phyloP scores from a whole-genome alignment of 2,888 invertebrate genomes.

The Axea sp. region DNA sequence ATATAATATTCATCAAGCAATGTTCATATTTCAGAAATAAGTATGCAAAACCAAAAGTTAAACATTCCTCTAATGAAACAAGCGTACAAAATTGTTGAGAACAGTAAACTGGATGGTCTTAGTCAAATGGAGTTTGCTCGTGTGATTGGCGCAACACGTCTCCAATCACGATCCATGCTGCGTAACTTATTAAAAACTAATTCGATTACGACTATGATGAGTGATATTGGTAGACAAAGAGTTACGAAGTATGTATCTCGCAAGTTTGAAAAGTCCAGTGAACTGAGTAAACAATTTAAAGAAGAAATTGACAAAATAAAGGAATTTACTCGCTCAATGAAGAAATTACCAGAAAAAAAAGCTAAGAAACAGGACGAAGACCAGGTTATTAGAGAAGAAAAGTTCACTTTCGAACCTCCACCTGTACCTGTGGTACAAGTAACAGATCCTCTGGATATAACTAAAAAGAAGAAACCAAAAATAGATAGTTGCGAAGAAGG shows the following conservation, averaged over 20 bases:
- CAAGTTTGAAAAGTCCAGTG: conserved; percentile 72
- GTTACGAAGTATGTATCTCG: conserved; percentile 79
- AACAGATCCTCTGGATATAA: conserved; percentile 36
- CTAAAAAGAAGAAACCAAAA: not conserved
- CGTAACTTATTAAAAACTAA: conserved; percentile 79
- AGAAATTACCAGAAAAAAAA: conserved; percentile 32
- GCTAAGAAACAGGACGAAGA: conserved; percentile 6
- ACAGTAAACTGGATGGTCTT: conserved; percentile 80
- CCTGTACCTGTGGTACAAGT: not conserved
- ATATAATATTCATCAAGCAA: not conserved
- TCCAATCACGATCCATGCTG: conserved; percentile 80
- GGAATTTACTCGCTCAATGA: conserved; percentile 67
- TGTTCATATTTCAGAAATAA: conserved; percentile 64
- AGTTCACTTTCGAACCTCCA: conserved; percentile 26
- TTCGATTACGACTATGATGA: conserved; percentile 80
- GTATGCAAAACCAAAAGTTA: conserved; percentile 69
- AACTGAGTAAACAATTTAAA: conserved; percentile 72
- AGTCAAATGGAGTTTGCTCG: conserved; percentile 79
- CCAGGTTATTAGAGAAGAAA: conserved; percentile 24
- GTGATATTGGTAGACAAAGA: conserved; percentile 82
- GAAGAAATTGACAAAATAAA: conserved; percentile 75
- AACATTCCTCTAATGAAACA: conserved; percentile 79
- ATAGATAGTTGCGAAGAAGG: not conserved
- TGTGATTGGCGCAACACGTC: conserved; percentile 78
- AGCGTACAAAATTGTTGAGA: conserved; percentile 80